Conservation (phyloP, 2,797 vertebrate genomes). For the Prionace glauca region DNA sequence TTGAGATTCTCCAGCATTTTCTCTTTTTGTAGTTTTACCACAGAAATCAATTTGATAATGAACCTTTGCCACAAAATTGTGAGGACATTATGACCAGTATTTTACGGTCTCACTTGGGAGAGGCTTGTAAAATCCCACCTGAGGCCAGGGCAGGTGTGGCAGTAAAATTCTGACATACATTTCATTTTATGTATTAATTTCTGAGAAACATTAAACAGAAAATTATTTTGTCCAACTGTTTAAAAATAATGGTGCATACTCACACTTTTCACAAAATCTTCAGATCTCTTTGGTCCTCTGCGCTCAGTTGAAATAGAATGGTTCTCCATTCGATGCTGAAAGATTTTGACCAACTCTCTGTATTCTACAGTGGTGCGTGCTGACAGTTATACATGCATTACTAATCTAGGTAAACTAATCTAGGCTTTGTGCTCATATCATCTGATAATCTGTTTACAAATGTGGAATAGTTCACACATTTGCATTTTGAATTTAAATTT, state of each 20-base stretch:
- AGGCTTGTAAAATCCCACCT: no score
- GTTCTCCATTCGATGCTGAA: not conserved
- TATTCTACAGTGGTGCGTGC: not conserved
- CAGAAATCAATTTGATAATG: not conserved
- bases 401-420: not conserved
- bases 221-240: not conserved
- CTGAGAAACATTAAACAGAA: not conserved
- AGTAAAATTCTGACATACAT: no score
- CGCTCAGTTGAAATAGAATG: not conserved
- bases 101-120: no score
- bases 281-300: not conserved
- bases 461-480: not conserved
- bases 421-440: not conserved
- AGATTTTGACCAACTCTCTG: not conserved
- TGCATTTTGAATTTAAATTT: not conserved
- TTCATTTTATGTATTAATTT: not conserved
- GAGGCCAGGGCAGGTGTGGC: no score
- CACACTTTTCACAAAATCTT: not conserved
- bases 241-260: not conserved
- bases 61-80: not conserved
- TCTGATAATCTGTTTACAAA: not conserved
- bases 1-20: no score
- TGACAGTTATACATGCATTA: not conserved
- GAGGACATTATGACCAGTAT: not conserved
- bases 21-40: not conserved